Evolutionary conservation across 2,888 invertebrate genomes (phyloP).

Genomic region (Muscina levida): DNA sequence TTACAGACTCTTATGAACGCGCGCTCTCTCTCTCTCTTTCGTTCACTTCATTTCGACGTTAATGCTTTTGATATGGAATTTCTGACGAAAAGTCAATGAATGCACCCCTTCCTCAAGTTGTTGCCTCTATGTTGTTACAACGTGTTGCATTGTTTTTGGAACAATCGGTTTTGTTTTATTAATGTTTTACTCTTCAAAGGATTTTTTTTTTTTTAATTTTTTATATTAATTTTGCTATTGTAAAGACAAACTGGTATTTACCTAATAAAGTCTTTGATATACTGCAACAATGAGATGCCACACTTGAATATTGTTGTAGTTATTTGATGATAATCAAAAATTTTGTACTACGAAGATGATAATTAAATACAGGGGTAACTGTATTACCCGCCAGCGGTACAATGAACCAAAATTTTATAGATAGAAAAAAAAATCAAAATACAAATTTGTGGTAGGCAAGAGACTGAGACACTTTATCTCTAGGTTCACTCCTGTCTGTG

Average conservation of each 20-base stretch:
- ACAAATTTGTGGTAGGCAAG: no score
- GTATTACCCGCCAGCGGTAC: no score
- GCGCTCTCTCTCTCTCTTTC: background rate
- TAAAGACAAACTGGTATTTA: no score
- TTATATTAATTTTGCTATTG: no score
- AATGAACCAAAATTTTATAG: no score
- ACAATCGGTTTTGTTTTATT: background rate
- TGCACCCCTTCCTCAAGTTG: background rate
- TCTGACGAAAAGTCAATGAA: background rate
- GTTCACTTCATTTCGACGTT: background rate
- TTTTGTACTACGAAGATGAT: no score
- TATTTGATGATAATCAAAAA: no score
- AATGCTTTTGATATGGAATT: background rate
- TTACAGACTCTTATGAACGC: background rate
- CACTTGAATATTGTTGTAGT: background rate
- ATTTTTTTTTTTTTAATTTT: background rate
- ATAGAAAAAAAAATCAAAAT: no score
- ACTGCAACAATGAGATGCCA: background rate
- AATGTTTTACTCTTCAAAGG: background rate
- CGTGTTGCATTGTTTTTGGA: conserved; percentile 19
- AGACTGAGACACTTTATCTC: no score
- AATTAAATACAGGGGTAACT: no score
- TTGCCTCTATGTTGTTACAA: conserved; percentile 3
- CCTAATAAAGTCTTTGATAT: no score
- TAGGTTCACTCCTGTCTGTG: no score